These are phyloP conservation scores for Liolophura sinensis DNA, from an alignment of 1,140 invertebrate species.

Conservation along the genomic window DNA sequence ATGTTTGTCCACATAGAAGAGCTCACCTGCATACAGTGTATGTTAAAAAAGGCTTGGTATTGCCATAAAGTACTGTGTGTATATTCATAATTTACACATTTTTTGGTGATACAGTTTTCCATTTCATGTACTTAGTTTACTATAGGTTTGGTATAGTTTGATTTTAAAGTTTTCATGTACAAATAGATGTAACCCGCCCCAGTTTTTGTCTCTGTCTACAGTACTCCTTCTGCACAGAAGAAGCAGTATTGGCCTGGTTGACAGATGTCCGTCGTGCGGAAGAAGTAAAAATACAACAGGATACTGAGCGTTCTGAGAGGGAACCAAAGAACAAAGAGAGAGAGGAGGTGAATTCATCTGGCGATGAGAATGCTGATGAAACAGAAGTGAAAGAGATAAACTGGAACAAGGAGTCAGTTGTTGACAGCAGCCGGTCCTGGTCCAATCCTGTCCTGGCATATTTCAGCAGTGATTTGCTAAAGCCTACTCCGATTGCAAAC, in stretches of 20 bases:
- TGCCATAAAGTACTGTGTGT: too few relatives aligned
- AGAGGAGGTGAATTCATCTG: neutral
- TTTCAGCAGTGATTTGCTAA: neutral
- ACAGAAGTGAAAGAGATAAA: neutral
- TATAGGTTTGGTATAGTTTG: too few relatives aligned
- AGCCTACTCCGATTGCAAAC: neutral
- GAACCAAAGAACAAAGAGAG: too few relatives aligned
- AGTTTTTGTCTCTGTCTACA: constrained; percentile 18
- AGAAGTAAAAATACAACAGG: constrained; percentile 13
- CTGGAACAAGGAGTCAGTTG: neutral
- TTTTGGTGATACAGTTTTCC: too few relatives aligned
- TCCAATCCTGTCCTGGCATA: neutral
- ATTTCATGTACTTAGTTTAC: too few relatives aligned
- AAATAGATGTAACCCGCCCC: too few relatives aligned
- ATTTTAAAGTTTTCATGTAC: too few relatives aligned
- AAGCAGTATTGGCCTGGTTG: constrained; percentile 36
- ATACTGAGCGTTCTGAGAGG: too few relatives aligned
- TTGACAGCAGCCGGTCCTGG: neutral
- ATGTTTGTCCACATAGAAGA: too few relatives aligned
- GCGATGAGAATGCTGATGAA: neutral
- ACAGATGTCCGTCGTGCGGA: constrained; percentile 29
- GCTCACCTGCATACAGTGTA: too few relatives aligned
- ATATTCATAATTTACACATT: too few relatives aligned
- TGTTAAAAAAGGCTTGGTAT: too few relatives aligned
- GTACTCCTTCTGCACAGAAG: constrained; percentile 43